phyloP scores from a whole-genome alignment of 2,888 invertebrate species.

The Bimastos eiseni region DNA sequence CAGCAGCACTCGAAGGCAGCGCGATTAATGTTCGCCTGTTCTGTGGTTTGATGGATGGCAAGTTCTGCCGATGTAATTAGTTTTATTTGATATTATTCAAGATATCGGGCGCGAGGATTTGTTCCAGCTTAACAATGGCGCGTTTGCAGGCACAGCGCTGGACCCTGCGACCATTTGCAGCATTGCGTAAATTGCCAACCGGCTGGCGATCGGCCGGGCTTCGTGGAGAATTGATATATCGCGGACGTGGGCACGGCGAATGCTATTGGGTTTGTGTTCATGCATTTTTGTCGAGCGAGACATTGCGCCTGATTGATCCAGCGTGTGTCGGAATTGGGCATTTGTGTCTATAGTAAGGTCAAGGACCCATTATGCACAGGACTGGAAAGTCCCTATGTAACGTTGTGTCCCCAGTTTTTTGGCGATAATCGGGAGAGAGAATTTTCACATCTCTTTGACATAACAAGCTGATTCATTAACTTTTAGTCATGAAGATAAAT shows the following conservation, averaged over 20 bases:
- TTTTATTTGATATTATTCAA: background rate
- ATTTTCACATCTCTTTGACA: no score
- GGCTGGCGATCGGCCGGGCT: background rate
- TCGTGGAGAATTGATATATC: background rate
- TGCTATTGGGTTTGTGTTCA: background rate
- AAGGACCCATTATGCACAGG: no score
- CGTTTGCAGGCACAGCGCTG: background rate
- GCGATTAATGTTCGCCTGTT: constrained; percentile 3
- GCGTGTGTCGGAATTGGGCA: background rate
- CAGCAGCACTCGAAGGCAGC: background rate
- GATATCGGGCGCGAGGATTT: background rate
- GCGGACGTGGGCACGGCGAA: background rate
- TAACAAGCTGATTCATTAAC: no score
- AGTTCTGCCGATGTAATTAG: background rate
- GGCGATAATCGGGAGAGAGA: no score
- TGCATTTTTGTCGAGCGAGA: background rate
- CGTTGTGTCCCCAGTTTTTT: no score
- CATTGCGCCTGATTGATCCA: background rate
- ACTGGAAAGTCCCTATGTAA: no score
- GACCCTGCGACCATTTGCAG: background rate
- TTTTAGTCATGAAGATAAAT: no score
- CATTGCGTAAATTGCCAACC: background rate
- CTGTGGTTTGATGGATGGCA: background rate
- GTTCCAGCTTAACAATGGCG: background rate
- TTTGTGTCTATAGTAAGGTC: no score